Percentiles rank a stretch among this genome's conserved stretches.
These are phyloP conservation scores for Agapostemon virescens DNA, from an alignment of 2,888 invertebrate species.

Conservation along the genomic window DNA sequence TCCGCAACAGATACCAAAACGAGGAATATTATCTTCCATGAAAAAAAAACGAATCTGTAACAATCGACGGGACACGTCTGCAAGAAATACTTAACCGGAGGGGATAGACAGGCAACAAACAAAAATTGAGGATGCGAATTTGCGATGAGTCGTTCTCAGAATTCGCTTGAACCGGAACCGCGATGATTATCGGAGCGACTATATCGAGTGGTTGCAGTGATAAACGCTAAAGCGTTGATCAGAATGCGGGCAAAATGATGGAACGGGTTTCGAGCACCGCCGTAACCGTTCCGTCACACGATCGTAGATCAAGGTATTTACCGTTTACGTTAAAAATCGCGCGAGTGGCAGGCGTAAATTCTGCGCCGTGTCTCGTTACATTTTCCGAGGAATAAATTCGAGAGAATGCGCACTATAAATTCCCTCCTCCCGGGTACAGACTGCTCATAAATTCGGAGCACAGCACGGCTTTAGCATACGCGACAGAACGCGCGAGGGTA, in stretches of 20 bases:
- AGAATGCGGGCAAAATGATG: slow-evolving; percentile 29
- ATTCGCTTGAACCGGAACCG: background rate
- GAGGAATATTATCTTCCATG: background rate
- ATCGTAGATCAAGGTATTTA: slow-evolving; percentile 51
- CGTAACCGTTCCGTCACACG: slow-evolving; percentile 17
- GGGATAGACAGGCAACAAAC: too few relatives aligned
- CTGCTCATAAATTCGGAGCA: slow-evolving; percentile 56
- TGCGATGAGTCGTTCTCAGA: background rate
- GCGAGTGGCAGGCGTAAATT: slow-evolving; percentile 50
- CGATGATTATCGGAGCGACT: slow-evolving; percentile 1
- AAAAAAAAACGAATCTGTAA: background rate
- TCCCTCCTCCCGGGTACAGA: slow-evolving; percentile 48
- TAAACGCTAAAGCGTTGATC: slow-evolving; percentile 27
- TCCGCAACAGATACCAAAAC: background rate
- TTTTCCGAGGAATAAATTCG: slow-evolving; percentile 63
- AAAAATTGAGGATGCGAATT: background rate
- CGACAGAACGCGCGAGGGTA: slow-evolving; percentile 51
- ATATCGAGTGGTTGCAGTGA: slow-evolving; percentile 5
- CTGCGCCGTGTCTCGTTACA: slow-evolving; percentile 50
- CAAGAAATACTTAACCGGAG: background rate
- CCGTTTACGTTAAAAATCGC: slow-evolving; percentile 51
- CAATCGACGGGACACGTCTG: too few relatives aligned
- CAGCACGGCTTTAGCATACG: slow-evolving; percentile 55
- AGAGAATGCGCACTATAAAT: slow-evolving; percentile 60
- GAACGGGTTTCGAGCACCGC: slow-evolving; percentile 13